Evolutionary conservation across 2,797 vertebrate species (phyloP), one percentile per base, ranked within the genome.

Genomic region (Myripristis jacobus): DNA sequence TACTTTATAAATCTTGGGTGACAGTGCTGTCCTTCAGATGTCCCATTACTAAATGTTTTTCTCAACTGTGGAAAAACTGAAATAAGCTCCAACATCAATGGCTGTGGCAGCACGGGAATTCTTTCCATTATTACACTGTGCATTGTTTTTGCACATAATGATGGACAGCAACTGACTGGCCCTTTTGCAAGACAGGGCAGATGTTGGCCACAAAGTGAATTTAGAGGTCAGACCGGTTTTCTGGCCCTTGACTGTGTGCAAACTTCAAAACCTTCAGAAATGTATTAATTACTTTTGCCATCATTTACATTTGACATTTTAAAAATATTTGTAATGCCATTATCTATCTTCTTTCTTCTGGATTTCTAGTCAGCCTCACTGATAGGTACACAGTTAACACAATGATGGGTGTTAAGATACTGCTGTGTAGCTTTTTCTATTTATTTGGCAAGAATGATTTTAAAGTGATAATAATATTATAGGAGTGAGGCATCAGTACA

Each of bases 321-420:
- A n/a, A n/a, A n/a, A n/a, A n/a, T 3, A 29, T 58, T 62, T 68
- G 8, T 50, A 8, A 57, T 55, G 29, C 29, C 34, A 61, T 27
- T 48, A 36, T 34, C 3, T 27, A 0, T 18, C n/a, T 44, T 51
- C 57, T 50, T 66, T 72, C 74, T 73, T 54, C 29, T 52, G 48
- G 48, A 53, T 38, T 13, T 53, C 54, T 46, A 77, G 46, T 64
- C 83, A 61, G 43, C 48, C 21, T 46, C 71, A 71, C 68, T 2
- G 34, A 72, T 70, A 63, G 57, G 59, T 70, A 71, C 59, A 55
- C 70, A 27, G 77, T 80, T 85, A 69, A 53, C 76, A 83, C 71
- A 61, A 73, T 25, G 62, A 67, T 77, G 58, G 9, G 43, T 57
- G 55, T 75, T 65, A 3, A 44, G 81, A 62, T 75, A 62, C 64